phyloP scores from a whole-genome alignment of 2,888 invertebrate genomes.

The Cerceris ruficornis region DNA sequence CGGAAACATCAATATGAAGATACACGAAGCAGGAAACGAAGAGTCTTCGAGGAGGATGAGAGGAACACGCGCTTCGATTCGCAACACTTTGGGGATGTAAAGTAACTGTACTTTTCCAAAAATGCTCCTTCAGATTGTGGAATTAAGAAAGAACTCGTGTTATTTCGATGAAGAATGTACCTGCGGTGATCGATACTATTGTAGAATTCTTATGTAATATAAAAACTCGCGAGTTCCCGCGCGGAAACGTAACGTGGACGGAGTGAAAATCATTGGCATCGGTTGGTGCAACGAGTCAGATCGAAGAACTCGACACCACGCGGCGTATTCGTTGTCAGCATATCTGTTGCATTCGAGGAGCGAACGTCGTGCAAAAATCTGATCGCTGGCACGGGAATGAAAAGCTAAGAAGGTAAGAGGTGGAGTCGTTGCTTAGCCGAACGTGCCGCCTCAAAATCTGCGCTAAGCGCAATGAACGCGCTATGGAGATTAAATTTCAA shows the following conservation, averaged over 20 bases:
- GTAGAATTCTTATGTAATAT: too few relatives aligned
- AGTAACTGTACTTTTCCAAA: too few relatives aligned
- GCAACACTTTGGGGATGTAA: too few relatives aligned
- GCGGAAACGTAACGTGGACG: neutral
- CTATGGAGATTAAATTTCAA: neutral
- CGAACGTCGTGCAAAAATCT: conserved; percentile 27
- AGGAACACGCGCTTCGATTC: too few relatives aligned
- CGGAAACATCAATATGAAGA: conserved; percentile 10
- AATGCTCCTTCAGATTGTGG: too few relatives aligned
- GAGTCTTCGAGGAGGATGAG: neutral
- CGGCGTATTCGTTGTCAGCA: conserved; percentile 46
- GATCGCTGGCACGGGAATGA: neutral
- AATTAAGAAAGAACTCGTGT: too few relatives aligned
- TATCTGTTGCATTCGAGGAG: conserved; percentile 13
- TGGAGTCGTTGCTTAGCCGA: neutral
- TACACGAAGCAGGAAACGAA: conserved; percentile 3
- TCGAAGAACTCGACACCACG: conserved; percentile 41
- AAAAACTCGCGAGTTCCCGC: too few relatives aligned
- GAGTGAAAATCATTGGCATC: conserved; percentile 40
- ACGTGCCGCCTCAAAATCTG: neutral
- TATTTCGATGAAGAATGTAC: too few relatives aligned
- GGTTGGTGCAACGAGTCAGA: conserved; percentile 17
- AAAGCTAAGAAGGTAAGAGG: conserved; percentile 8
- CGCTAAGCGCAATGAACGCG: neutral
- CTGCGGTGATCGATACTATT: too few relatives aligned